These are phyloP conservation scores for Vanacampus margaritifer DNA, from an alignment of 2,113 vertebrate species.

Conservation along the genomic window DNA sequence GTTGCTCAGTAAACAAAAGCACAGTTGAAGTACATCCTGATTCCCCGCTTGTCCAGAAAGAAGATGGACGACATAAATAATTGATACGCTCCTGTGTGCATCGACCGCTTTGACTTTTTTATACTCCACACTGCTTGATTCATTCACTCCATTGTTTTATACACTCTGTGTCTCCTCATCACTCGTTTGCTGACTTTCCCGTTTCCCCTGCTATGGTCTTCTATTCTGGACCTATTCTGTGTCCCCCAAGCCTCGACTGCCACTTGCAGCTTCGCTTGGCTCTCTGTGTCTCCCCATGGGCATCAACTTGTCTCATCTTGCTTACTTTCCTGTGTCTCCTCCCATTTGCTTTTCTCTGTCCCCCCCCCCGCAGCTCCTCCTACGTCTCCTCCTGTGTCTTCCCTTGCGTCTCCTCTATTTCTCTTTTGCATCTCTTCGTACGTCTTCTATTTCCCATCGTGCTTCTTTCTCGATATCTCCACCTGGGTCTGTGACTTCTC, in stretches of 20 bases:
- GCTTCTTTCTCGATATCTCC: not conserved
- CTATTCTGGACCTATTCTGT: not conserved
- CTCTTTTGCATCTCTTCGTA: not conserved
- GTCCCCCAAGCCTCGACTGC: not conserved
- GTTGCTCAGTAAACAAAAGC: constrained; percentile 12
- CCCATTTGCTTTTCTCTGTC: not conserved
- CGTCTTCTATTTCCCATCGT: not conserved
- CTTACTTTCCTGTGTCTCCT: not conserved
- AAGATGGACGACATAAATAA: constrained; percentile 67
- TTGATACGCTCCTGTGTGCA: constrained; percentile 66
- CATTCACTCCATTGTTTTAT: constrained; percentile 59
- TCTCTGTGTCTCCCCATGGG: not conserved
- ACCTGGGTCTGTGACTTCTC: not conserved
- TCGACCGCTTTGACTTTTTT: constrained; percentile 60
- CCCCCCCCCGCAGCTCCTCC: not conserved
- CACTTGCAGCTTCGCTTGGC: not conserved
- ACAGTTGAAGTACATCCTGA: constrained; percentile 7
- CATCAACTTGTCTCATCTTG: not conserved
- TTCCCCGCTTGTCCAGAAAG: constrained; percentile 37
- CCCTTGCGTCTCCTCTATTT: not conserved
- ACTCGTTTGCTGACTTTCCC: not conserved
- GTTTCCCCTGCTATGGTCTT: not conserved
- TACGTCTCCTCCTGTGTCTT: not conserved
- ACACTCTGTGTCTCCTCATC: constrained; percentile 29
- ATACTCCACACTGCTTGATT: constrained; percentile 57